phyloP scores from a whole-genome alignment of 1,140 invertebrate species.

The Sminthurinus signatus region DNA sequence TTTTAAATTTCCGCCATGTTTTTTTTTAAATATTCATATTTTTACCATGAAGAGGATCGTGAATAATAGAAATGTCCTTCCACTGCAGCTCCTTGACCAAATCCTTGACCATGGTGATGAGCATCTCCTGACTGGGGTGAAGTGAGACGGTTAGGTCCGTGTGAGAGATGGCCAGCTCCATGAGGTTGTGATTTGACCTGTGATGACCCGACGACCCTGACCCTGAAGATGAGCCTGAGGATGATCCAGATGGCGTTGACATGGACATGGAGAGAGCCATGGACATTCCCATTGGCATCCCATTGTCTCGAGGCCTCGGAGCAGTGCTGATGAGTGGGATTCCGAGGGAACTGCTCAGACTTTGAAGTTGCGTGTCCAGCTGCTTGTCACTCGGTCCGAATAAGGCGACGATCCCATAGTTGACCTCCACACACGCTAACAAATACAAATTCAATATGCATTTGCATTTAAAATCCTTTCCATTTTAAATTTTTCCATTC shows the following conservation, averaged over 20 bases:
- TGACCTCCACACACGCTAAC: conserved; percentile 36
- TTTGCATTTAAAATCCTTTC: too few relatives aligned
- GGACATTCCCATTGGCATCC: neutral
- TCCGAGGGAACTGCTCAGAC: conserved; percentile 32
- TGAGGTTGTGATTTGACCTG: neutral
- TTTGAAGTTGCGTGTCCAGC: conserved; percentile 31
- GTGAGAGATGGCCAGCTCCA: too few relatives aligned
- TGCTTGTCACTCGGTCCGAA: conserved; percentile 37
- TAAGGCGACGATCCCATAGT: conserved; percentile 32
- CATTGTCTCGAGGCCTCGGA: conserved; percentile 18
- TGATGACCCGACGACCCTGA: too few relatives aligned
- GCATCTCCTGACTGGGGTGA: conserved; percentile 34
- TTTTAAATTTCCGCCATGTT: neutral
- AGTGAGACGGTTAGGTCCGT: conserved; percentile 30
- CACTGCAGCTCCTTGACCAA: conserved; percentile 33
- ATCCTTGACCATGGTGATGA: conserved; percentile 34
- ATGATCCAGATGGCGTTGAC: too few relatives aligned
- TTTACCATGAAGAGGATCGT: conserved; percentile 38
- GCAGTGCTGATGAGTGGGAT: conserved; percentile 38
- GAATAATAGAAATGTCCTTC: conserved; percentile 40
- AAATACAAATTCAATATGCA: too few relatives aligned
- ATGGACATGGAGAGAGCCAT: neutral
- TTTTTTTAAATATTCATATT: neutral
- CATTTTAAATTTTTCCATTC: too few relatives aligned
- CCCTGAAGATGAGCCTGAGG: too few relatives aligned